A percentile compares a stretch with the other conserved stretches of the same genome.
phyloP scores from a whole-genome alignment of 2,797 vertebrate genomes.

The Bradypodion ventrale region DNA sequence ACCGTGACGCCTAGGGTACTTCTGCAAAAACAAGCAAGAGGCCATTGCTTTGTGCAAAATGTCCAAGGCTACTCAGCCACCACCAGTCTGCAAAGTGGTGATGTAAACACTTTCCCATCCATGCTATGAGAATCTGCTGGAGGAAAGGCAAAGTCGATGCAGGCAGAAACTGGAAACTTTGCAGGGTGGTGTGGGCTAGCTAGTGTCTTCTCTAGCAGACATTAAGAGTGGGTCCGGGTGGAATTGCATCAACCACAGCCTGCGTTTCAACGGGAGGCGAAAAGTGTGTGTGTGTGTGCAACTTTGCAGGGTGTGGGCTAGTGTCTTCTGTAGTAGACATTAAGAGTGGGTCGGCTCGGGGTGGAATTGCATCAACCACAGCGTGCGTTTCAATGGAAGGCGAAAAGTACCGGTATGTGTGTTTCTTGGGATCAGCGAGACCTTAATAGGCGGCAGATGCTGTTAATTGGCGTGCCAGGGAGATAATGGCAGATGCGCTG shows the following conservation, averaged over 20 bases:
- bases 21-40: not conserved
- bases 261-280: no score
- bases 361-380: no score
- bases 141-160: not conserved
- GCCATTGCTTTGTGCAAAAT: not conserved
- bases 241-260: no score
- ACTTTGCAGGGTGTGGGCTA: not conserved
- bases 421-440: not conserved
- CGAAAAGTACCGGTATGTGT: no score
- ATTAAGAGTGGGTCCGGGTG: no score
- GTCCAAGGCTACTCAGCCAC: not conserved
- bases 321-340: no score
- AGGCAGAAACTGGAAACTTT: slow-evolving; percentile 6
- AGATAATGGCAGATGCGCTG: not conserved
- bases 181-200: not conserved
- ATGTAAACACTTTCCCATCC: not conserved
- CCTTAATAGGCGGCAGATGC: no score
- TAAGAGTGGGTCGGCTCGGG: no score
- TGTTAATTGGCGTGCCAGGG: not conserved
- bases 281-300: no score
- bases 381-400: no score
- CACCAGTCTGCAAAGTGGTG: not conserved
- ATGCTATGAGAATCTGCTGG: not conserved
- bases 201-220: no score
- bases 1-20: not conserved